These are phyloP conservation scores for Etheostoma perlongum DNA, from an alignment of 2,797 vertebrate genomes.

Conservation along the genomic window DNA sequence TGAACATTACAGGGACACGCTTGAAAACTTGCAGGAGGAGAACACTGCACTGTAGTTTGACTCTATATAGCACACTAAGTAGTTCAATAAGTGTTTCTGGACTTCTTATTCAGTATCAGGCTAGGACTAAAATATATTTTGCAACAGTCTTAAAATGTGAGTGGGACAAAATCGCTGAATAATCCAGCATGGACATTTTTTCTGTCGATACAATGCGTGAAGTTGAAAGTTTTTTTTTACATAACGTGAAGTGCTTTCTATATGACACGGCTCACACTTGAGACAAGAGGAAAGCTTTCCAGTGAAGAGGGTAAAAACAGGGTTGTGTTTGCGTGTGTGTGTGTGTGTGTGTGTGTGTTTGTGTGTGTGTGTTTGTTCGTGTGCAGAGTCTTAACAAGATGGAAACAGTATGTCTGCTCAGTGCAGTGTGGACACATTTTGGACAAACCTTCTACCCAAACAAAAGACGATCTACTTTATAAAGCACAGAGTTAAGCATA, in stretches of 20 bases:
- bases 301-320: slow-evolving; percentile 45
- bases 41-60: slow-evolving; percentile 27
- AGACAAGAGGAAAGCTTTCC: slow-evolving; percentile 44
- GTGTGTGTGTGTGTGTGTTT: not conserved
- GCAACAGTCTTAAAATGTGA: slow-evolving; percentile 22
- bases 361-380: slow-evolving; percentile 9
- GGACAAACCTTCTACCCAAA: slow-evolving; percentile 17
- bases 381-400: slow-evolving; percentile 20
- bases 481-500: slow-evolving; percentile 63
- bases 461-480: slow-evolving; percentile 32
- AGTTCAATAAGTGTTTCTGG: slow-evolving; percentile 12
- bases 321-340: slow-evolving; percentile 21
- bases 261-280: slow-evolving; percentile 38
- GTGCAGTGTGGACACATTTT: slow-evolving; percentile 21
- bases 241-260: slow-evolving; percentile 15
- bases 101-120: slow-evolving; percentile 2
- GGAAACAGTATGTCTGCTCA: not conserved
- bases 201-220: too few species aligned
- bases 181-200: slow-evolving; percentile 19
- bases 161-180: not conserved
- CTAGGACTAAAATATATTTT: not conserved
- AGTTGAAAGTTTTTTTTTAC: slow-evolving; percentile 22
- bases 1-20: slow-evolving; percentile 28
- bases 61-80: slow-evolving; percentile 39
- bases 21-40: slow-evolving; percentile 28